Percentiles rank a stretch among this genome's conserved stretches.
Evolutionary conservation across 2,113 vertebrate genomes (phyloP).

Genomic region (Phodopus roborovskii): DNA sequence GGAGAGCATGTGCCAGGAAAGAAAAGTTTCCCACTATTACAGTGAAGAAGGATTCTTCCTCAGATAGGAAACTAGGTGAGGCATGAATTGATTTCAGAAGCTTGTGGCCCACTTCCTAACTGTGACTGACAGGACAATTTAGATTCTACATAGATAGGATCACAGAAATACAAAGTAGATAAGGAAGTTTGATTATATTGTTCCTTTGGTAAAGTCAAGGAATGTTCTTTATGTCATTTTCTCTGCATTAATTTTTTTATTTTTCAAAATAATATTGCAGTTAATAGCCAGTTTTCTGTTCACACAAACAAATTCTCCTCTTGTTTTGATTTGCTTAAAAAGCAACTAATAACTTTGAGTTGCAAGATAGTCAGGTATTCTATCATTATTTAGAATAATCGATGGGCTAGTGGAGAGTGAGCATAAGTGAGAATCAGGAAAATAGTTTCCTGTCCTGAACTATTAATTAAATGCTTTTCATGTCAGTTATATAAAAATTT

Average conservation of each 20-base stretch:
- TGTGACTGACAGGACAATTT: slow-evolving; percentile 70
- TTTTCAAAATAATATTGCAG: slow-evolving; percentile 33
- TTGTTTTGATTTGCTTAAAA: neutral
- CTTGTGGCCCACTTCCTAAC: slow-evolving; percentile 21
- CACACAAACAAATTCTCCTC: neutral
- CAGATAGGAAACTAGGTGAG: slow-evolving; percentile 20
- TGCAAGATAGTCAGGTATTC: neutral
- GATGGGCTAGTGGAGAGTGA: neutral
- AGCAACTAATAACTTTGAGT: neutral
- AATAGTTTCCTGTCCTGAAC: neutral
- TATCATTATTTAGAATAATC: neutral
- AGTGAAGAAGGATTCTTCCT: neutral
- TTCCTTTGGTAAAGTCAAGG: slow-evolving; percentile 33
- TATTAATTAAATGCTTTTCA: neutral
- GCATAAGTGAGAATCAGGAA: neutral
- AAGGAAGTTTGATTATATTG: slow-evolving; percentile 19
- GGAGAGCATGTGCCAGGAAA: neutral
- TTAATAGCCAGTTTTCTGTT: neutral
- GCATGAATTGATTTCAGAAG: slow-evolving; percentile 58
- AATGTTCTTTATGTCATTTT: slow-evolving; percentile 28
- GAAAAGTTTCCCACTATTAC: neutral
- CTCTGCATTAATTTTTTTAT: neutral
- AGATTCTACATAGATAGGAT: slow-evolving; percentile 68
- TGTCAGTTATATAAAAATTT: neutral
- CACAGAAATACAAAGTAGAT: slow-evolving; percentile 35